Base-by-base conservation (phyloP, 2,888 invertebrate species). In the Prenolepis imparis region DNA sequence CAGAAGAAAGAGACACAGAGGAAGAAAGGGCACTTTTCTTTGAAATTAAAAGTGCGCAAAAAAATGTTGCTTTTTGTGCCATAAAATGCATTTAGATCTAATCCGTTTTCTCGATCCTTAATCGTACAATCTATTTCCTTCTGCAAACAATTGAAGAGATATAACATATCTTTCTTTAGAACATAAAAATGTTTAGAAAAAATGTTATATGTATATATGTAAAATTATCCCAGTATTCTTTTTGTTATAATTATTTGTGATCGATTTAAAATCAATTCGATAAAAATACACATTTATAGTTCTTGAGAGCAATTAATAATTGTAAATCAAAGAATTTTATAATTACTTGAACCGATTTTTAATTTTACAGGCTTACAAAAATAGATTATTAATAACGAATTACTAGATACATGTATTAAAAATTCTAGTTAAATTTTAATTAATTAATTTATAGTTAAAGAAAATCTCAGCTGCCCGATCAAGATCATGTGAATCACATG, bases 11-110 rank as follows among this genome's bases (percentile, higher is more conserved):
- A 41, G 18, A 11, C 11, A 36, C 21, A 36, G 21, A n/a, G 24
- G 8, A 8, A 36, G 8, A 44, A 6, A 18, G n/a, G 28, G 4
- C 1, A 87, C 87, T 87, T 90, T 89, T 89, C 86, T 86, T 80
- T 85, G 66, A 86, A 88, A 87, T 8, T 52, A 52, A n/a, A n/a
- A 52, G 2, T 87, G 86, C 81, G 64, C 66, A 52, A 52, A 52
- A 41, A 52, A n/a, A 6, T 48, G 18, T 0, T 48, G 12, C 12
- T 41, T 41, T 41, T 41, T 15, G 61, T 72, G 85, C 77, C 24
- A 24, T 28, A 59, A 59, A 52, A 52, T 52, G n/a, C 8, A 15
- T 59, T 59, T 28, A 5, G 6, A 28, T 15, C 6, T 59, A 59
- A 59, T 59, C 15, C 8, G 6, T 59, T 52, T 52, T n/a, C 1